A percentile compares a stretch with the other conserved stretches of the same genome.
These are phyloP conservation scores for Hyposoter didymator DNA, from an alignment of 2,888 invertebrate species.

Conservation along the genomic window DNA sequence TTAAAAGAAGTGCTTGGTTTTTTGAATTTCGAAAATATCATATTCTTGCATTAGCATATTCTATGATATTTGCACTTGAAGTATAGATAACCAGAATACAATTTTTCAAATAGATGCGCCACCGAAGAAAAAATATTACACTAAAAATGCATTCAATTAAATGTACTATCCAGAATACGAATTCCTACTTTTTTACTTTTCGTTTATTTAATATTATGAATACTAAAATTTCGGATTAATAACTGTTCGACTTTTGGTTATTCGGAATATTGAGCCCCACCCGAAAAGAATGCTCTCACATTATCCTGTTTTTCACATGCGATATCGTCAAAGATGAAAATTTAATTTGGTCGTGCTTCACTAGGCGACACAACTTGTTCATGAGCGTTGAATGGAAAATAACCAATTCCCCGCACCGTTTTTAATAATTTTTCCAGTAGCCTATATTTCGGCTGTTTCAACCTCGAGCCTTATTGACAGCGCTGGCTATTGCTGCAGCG, in stretches of 20 bases:
- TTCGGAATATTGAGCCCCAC: too few relatives aligned
- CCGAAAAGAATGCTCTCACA: constrained; percentile 67
- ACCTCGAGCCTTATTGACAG: too few relatives aligned
- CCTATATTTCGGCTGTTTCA: neutral
- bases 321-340: constrained; percentile 76
- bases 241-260: too few relatives aligned
- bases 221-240: too few relatives aligned
- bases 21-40: neutral
- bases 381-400: constrained; percentile 56
- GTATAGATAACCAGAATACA: neutral
- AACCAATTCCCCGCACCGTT: neutral
- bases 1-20: too few relatives aligned
- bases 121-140: neutral
- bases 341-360: constrained; percentile 69
- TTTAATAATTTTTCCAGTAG: neutral
- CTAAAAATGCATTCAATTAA: constrained; percentile 6
- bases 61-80: constrained; percentile 1
- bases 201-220: too few relatives aligned
- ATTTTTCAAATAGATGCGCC: constrained; percentile 1
- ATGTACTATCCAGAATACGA: neutral
- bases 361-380: constrained; percentile 69
- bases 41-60: neutral
- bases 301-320: constrained; percentile 71
- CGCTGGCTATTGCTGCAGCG: too few relatives aligned
- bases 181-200: too few relatives aligned